Evolutionary conservation across 2,797 vertebrate species (phyloP), one percentile per base, ranked within the genome.

Genomic region (Ficedula albicollis): DNA sequence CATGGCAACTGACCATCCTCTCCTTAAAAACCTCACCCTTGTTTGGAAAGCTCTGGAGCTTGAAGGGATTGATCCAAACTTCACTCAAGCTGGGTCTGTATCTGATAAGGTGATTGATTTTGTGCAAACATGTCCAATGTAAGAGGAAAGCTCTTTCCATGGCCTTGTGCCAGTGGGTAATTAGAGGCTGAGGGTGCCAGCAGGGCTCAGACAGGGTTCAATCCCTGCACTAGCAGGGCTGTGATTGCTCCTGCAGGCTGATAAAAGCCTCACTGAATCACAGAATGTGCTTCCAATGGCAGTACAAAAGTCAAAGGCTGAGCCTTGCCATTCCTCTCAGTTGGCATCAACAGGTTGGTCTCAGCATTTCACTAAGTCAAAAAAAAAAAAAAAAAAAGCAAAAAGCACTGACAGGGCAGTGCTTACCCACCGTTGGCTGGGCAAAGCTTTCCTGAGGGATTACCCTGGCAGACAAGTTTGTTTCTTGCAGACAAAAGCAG

Each of bases 251-350:
- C 72, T n/a, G 69, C 64, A 48, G 18, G 0, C 66, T 66, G 62
- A 72, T 83, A 87, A 83, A 62, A 4, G 54, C 62, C 21, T 13
- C 2, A 1, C 54, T 16, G 4, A 43, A 29, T 58, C 48, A 36
- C 67, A 18, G 34, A 56, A 43, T 29, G 19, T 18, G 58, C 55
- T 36, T 72, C 44, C 73, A 48, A 13, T 1, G 3, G 77, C 88
- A 66, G 81, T 79, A 81, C 87, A 92, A 81, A 92, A 92, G 95
- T 75, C 95, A 87, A 49, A 92, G 56, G 84, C 78, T 89, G 86
- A 80, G n/a, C 84, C 49, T 21, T 70, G 81, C 77, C 62, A 3
- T 59, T 88, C 55, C 86, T 58, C 73, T 70, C 52, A 3, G 13
- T 16, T 30, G 78, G 34, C 66, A 82, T 52, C 74, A 51, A 48